phyloP scores from a whole-genome alignment of 2,888 invertebrate genomes.

The Dicroscelio sp. region DNA sequence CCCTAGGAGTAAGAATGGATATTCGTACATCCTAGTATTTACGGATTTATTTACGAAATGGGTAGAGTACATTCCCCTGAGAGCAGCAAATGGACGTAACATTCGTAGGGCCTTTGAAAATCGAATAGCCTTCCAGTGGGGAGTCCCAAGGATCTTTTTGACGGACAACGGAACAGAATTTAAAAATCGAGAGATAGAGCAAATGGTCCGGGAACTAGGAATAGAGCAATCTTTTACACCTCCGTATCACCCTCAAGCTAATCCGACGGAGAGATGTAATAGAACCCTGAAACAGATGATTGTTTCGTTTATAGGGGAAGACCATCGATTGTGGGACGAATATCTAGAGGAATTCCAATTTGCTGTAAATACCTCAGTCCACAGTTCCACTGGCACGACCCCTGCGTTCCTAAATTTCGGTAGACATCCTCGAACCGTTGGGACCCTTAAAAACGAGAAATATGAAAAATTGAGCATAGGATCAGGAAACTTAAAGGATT shows the following conservation, averaged over 20 bases:
- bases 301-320: neutral
- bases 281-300: slow-evolving; percentile 81
- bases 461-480: neutral
- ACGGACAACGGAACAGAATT: slow-evolving; percentile 79
- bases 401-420: slow-evolving; percentile 82
- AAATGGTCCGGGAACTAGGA: slow-evolving; percentile 18
- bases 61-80: neutral
- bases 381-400: slow-evolving; percentile 52
- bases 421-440: slow-evolving; percentile 41
- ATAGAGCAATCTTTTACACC: slow-evolving; percentile 61
- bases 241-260: slow-evolving; percentile 81
- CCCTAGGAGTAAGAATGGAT: slow-evolving; percentile 8
- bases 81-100: neutral
- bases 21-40: slow-evolving; percentile 11
- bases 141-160: slow-evolving; percentile 41
- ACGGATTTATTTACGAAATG: slow-evolving; percentile 10
- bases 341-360: slow-evolving; percentile 55
- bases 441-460: neutral
- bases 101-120: neutral
- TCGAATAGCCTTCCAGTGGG: neutral
- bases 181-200: slow-evolving; percentile 51
- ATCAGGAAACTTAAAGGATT: neutral
- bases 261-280: slow-evolving; percentile 82
- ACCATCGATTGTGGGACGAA: slow-evolving; percentile 70
- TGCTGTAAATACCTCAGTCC: slow-evolving; percentile 76